phyloP scores from a whole-genome alignment of 1,140 invertebrate species.

The Drosophila rufa region DNA sequence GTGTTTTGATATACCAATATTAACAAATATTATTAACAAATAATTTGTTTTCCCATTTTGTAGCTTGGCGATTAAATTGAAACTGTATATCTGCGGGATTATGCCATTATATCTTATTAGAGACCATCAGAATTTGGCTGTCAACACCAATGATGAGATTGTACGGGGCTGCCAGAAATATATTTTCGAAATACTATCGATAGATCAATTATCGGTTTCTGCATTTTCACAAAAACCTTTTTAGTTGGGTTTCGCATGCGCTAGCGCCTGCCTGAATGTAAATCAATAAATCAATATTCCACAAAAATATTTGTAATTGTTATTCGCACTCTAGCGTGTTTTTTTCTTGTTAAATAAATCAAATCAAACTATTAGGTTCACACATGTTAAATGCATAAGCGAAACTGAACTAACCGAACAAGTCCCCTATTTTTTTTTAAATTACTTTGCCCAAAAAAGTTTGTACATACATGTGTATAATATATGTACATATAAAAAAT shows the following conservation, averaged over 20 bases:
- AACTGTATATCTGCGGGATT: no score
- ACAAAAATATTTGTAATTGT: constrained; percentile 6
- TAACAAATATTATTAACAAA: no score
- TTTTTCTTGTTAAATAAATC: not conserved
- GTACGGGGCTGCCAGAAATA: not conserved
- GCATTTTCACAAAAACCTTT: not conserved
- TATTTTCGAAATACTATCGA: not conserved
- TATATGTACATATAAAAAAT: not conserved
- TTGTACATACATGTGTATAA: no score
- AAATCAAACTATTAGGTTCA: not conserved
- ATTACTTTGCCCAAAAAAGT: not conserved
- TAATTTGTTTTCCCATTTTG: no score
- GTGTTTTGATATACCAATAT: no score
- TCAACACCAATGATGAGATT: not conserved
- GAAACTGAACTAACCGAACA: not conserved
- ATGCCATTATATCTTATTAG: no score
- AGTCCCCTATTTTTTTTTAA: not conserved
- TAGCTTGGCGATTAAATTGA: no score
- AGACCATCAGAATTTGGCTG: no score
- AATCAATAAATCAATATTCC: constrained; percentile 13
- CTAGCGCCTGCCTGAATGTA: constrained; percentile 5
- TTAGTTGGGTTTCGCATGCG: constrained; percentile 9
- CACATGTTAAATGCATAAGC: not conserved
- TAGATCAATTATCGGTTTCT: not conserved
- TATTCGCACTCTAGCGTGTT: not conserved